Base-by-base conservation (phyloP, 2,888 invertebrate species). In the Cantharis rustica region DNA sequence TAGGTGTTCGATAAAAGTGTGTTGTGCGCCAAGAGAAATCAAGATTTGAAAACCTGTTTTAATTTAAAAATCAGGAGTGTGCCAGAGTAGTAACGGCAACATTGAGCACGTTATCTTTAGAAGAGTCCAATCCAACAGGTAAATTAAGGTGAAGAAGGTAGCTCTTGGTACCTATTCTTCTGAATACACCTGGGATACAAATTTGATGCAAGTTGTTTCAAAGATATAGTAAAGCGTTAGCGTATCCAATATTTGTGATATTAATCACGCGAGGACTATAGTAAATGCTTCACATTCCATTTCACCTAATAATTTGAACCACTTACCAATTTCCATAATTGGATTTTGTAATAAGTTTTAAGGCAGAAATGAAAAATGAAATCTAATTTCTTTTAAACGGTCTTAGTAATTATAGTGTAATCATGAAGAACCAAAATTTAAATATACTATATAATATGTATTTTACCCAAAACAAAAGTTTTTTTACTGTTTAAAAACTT, bases 51-150 rank as follows among this genome's bases (percentile, higher is more conserved):
- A 72, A 72, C 72, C 72, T 61, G 72, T 72, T 72, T 72, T 20
- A 16, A 15, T 64, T 63, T 63, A 64, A 64, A 63, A 71, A 64
- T 27, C 63, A 71, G 26, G 63, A 71, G 13, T 31, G 31, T 62
- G 64, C 64, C 64, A 31, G 71, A 31, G 20, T 72, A 72, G 66
- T 72, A 72, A 72, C 72, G 72, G 72, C 72, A 72, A 72, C 61
- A 69, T 66, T 20, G 64, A 66, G 16, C 64, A 66, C 20, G 64
- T 66, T 66, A 66, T 66, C 64, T 66, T 17, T n/a, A 66, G 64
- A 66, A 66, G 16, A 66, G 64, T 66, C 64, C 64, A 66, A 66
- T 66, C 16, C 20, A 17, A 20, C 64, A 66, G 64, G 64, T 66
- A 66, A 20, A 66, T 31, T 66, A 66, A 66, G 64, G 64, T 17